phyloP scores from a whole-genome alignment of 2,888 invertebrate species.

The Diplolepis rosae region DNA sequence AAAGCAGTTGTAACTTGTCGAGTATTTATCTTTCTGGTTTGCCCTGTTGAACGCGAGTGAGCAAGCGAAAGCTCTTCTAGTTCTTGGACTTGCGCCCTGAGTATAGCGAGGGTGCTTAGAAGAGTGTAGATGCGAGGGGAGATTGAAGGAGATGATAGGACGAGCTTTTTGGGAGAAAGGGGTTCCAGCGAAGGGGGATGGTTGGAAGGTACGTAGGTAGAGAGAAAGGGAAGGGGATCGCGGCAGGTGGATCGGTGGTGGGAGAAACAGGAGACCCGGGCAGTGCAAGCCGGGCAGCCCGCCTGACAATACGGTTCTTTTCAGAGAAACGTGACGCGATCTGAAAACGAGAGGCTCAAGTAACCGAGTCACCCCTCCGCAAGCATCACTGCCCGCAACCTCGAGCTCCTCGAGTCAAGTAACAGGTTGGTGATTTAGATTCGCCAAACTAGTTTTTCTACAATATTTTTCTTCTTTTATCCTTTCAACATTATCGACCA shows the following conservation, averaged over 20 bases:
- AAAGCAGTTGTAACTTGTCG: background rate
- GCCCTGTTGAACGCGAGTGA: background rate
- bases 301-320: constrained; percentile 65
- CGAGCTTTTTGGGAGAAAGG: constrained; percentile 58
- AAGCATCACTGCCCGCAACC: constrained; percentile 39
- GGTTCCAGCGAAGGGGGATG: constrained; percentile 43
- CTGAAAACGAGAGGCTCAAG: constrained; percentile 39
- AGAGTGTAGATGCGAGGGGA: constrained; percentile 44
- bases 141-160: constrained; percentile 48
- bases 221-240: constrained; percentile 33
- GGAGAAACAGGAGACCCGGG: constrained; percentile 72
- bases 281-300: constrained; percentile 73
- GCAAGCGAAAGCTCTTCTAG: constrained; percentile 38
- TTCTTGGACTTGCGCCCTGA: constrained; percentile 51
- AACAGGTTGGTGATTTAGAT: constrained; percentile 69
- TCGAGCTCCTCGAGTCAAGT: constrained; percentile 54
- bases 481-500: background rate
- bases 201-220: constrained; percentile 18
- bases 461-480: background rate
- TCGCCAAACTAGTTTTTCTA: constrained; percentile 34
- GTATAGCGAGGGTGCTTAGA: constrained; percentile 32
- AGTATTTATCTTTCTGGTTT: background rate
- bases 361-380: constrained; percentile 32
- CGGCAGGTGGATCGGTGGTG: constrained; percentile 59
- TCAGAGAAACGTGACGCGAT: constrained; percentile 45